phyloP scores from a whole-genome alignment of 2,888 invertebrate species.

The Mythimna albipuncta region DNA sequence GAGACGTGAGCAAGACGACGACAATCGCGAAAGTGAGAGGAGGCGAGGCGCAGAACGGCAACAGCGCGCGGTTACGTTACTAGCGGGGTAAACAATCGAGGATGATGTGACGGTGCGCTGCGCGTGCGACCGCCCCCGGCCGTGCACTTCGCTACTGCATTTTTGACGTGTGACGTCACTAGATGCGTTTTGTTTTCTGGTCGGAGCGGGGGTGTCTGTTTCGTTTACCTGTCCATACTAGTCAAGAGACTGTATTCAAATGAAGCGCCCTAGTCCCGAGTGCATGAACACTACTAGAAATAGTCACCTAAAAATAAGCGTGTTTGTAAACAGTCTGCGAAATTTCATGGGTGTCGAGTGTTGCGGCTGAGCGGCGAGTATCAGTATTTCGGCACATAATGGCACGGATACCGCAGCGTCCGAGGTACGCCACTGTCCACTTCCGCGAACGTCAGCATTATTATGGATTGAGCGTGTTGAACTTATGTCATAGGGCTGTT shows the following conservation, averaged over 20 bases:
- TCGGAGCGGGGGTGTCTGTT: conserved; percentile 30
- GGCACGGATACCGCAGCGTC: conserved; percentile 52
- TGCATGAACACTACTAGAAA: conserved; percentile 50
- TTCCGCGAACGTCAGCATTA: conserved; percentile 81
- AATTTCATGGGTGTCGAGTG: conserved; percentile 48
- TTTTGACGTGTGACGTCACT: conserved; percentile 84
- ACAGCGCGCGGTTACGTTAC: conserved; percentile 87
- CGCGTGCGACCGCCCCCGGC: conserved; percentile 86
- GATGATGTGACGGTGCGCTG: conserved; percentile 83
- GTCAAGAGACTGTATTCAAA: conserved; percentile 12
- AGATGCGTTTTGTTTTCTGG: conserved; percentile 54
- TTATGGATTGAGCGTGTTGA: conserved; percentile 76
- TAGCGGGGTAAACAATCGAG: conserved; percentile 88
- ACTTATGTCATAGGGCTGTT: conserved; percentile 68
- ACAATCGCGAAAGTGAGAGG: conserved; percentile 89
- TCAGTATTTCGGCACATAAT: conserved; percentile 56
- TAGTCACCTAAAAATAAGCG: conserved; percentile 63
- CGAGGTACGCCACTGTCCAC: conserved; percentile 65
- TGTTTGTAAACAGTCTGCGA: conserved; percentile 66
- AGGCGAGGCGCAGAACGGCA: conserved; percentile 86
- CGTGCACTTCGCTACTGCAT: conserved; percentile 87
- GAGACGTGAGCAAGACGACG: conserved; percentile 70
- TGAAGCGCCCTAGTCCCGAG: conserved; percentile 14
- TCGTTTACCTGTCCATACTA: conserved; percentile 48
- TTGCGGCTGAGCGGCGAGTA: conserved; percentile 33